phyloP scores from a whole-genome alignment of 1,140 invertebrate species.

The Asbolus verrucosus region DNA sequence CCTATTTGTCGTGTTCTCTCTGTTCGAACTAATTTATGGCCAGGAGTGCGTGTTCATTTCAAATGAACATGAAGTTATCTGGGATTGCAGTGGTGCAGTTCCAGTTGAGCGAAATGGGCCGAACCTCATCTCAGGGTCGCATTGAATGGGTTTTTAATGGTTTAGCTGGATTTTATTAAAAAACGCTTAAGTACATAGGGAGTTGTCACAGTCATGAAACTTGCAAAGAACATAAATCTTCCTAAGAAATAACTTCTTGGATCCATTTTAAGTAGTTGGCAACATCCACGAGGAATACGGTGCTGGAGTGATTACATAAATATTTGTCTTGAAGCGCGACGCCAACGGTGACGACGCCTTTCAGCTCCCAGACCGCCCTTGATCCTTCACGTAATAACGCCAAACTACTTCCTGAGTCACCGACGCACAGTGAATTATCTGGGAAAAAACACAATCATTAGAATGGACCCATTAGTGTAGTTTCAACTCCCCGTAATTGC shows the following conservation, averaged over 20 bases:
- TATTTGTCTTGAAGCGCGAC: conserved; percentile 22
- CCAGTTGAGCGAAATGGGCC: too few species aligned
- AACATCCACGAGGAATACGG: conserved; percentile 12
- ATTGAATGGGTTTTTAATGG: too few species aligned
- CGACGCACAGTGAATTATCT: conserved; percentile 14
- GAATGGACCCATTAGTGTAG: conserved; percentile 8
- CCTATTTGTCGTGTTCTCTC: conserved; percentile 8
- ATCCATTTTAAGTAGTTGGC: conserved; percentile 42
- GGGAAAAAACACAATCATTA: not conserved
- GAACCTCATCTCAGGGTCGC: too few species aligned
- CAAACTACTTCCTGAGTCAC: conserved; percentile 29
- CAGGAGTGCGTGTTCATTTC: conserved; percentile 12
- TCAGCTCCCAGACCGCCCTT: conserved; percentile 26
- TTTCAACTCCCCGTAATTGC: not conserved
- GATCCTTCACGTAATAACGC: not conserved
- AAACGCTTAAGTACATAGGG: too few species aligned
- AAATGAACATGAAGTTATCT: conserved; percentile 6
- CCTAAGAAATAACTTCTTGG: conserved; percentile 5
- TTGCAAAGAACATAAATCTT: too few species aligned
- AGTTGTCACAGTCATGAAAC: too few species aligned
- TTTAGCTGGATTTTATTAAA: too few species aligned
- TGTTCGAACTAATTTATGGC: conserved; percentile 20
- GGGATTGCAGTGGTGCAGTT: conserved; percentile 6
- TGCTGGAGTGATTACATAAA: conserved; percentile 15
- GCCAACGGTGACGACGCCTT: conserved; percentile 24